Base-by-base conservation (phyloP, 2,797 vertebrate genomes). In the Periophthalmus magnuspinnatus region DNA sequence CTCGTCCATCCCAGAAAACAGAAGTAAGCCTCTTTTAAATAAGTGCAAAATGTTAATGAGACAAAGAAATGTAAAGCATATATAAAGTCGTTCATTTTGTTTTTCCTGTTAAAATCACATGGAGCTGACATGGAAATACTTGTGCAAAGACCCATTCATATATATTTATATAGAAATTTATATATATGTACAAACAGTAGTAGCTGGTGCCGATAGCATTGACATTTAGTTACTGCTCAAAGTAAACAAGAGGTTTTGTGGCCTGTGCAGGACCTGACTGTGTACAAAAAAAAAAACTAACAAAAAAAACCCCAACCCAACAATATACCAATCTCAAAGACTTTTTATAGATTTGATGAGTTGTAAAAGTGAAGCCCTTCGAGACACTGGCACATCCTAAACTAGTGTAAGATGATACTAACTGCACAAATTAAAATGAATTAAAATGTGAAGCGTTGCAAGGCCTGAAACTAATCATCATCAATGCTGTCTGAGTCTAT, bases 11-110 rank as follows among this genome's bases (percentile, higher is more conserved):
- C 90, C 89, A 83, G 84, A 90, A 61, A 91, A 92, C 87, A 86
- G 88, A 93, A 84, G 87, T 87, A 88, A 80, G 80, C 81, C 81
- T 91, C 52, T 87, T 92, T 94, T 93, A 94, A 95, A 94, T 94
- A 94, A 95, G 94, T 95, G 94, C 94, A 94, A 95, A 94, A 92
- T 93, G 92, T 94, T 94, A 93, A 93, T 91, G 89, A 93, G 88
- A 94, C 90, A 93, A 88, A 90, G 80, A 91, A 91, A 78, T 86
- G 91, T 92, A 94, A 94, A 93, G 91, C 91, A 91, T 93, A 91
- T 91, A 91, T 90, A 90, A 88, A 87, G 84, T 82, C 65, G 83
- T 84, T 79, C 84, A 72, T 74, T 85, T 89, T 76, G 81, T 83
- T 82, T 85, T 85, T 89, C 83, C 86, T 82, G 80, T 84, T 89